Evolutionary conservation across 1,140 invertebrate species (phyloP).

Genomic region (Gyrodactylus bullatarudis): DNA sequence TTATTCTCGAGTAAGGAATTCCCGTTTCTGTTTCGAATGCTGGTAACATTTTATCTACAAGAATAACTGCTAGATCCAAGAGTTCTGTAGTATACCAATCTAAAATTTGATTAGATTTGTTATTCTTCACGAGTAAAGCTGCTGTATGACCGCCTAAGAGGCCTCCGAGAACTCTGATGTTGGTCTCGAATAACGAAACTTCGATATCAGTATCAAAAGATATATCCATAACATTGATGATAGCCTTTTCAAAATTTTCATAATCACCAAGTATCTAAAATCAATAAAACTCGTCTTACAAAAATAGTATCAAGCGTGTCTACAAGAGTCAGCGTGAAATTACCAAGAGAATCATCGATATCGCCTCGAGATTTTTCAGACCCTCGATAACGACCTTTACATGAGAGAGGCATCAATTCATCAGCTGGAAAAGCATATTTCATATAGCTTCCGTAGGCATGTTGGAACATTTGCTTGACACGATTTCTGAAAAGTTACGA

Average conservation of each 20-base stretch:
- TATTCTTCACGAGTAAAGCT: slow-evolving; percentile 27
- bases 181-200: slow-evolving; percentile 90
- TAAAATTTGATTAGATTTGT: background rate
- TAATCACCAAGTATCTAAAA: slow-evolving; percentile 44
- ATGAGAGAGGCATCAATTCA: slow-evolving; percentile 82
- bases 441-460: slow-evolving; percentile 8
- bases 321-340: slow-evolving; percentile 75
- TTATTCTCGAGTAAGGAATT: slow-evolving; percentile 59
- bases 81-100: slow-evolving; percentile 67
- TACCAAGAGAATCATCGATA: slow-evolving; percentile 71
- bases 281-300: slow-evolving; percentile 21
- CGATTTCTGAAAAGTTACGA: background rate
- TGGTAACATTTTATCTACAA: slow-evolving; percentile 56
- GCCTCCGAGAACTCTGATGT: slow-evolving; percentile 76
- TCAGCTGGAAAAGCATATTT: slow-evolving; percentile 70
- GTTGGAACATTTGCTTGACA: background rate
- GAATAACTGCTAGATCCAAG: slow-evolving; percentile 50
- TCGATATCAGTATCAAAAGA: slow-evolving; percentile 66
- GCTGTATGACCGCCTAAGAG: slow-evolving; percentile 65
- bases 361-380: slow-evolving; percentile 50
- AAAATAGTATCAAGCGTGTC: slow-evolving; percentile 71
- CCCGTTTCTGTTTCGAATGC: slow-evolving; percentile 93
- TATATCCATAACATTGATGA: slow-evolving; percentile 44
- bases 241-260: slow-evolving; percentile 61
- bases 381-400: slow-evolving; percentile 46